Conservation (phyloP, 2,113 vertebrate genomes). For the Climacteris rufus region DNA sequence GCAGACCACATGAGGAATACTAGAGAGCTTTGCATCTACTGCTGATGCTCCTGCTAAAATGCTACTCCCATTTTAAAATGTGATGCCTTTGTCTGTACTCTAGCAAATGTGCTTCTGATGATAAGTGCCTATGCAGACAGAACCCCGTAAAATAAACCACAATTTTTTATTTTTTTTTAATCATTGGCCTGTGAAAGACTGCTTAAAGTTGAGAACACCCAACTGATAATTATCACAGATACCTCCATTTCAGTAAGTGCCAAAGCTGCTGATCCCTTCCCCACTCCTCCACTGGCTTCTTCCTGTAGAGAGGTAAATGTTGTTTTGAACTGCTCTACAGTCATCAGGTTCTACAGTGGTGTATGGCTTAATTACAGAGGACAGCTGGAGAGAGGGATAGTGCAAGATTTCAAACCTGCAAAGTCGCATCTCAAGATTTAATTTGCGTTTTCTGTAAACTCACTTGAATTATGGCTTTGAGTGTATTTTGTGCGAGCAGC, state of each 20-base stretch:
- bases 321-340: background rate
- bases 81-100: background rate
- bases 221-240: background rate
- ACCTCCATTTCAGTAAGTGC: background rate
- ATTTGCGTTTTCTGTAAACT: background rate
- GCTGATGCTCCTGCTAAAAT: background rate
- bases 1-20: no score
- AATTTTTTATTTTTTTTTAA: background rate
- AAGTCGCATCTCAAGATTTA: background rate
- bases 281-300: background rate
- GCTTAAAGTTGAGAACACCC: background rate
- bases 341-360: background rate
- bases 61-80: background rate
- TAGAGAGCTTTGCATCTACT: background rate
- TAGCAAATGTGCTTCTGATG: background rate
- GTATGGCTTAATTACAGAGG: background rate
- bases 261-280: background rate
- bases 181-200: conserved; percentile 3
- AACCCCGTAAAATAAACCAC: background rate
- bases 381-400: background rate
- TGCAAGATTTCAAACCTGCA: background rate
- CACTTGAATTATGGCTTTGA: background rate
- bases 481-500: background rate
- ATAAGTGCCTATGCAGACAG: background rate
- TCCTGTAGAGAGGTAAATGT: background rate